Evolutionary conservation across 2,797 vertebrate genomes (phyloP).

Genomic region (Sciurus vulgaris): DNA sequence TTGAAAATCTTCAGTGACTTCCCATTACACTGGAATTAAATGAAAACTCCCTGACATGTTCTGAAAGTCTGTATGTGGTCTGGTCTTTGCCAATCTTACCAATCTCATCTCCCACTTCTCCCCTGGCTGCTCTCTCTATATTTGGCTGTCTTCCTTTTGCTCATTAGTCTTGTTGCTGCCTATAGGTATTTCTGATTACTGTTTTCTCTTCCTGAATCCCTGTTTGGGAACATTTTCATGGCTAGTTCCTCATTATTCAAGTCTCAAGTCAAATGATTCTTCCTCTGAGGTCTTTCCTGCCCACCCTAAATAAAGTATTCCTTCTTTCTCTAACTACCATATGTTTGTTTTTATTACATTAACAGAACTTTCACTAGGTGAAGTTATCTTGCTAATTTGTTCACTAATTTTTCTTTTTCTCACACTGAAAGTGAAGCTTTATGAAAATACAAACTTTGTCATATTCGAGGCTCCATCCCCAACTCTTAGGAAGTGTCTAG

Average conservation of each 20-base stretch:
- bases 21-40: background rate
- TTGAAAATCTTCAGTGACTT: background rate
- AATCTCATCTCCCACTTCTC: background rate
- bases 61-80: background rate
- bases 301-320: background rate
- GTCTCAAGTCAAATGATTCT: background rate
- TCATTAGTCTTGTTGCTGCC: background rate
- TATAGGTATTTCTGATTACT: background rate
- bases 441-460: background rate
- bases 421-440: background rate
- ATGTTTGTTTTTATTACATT: background rate
- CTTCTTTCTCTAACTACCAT: background rate
- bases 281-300: background rate
- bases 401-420: constrained; percentile 35
- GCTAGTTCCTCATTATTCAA: background rate
- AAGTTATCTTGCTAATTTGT: constrained; percentile 1
- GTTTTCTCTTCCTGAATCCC: background rate
- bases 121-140: background rate
- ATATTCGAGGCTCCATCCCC: background rate
- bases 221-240: background rate
- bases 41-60: background rate
- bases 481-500: background rate
- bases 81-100: background rate
- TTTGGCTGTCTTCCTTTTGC: background rate
- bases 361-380: background rate